Base-by-base conservation (phyloP, 2,888 invertebrate genomes). In the Platycheirus rosarum region DNA sequence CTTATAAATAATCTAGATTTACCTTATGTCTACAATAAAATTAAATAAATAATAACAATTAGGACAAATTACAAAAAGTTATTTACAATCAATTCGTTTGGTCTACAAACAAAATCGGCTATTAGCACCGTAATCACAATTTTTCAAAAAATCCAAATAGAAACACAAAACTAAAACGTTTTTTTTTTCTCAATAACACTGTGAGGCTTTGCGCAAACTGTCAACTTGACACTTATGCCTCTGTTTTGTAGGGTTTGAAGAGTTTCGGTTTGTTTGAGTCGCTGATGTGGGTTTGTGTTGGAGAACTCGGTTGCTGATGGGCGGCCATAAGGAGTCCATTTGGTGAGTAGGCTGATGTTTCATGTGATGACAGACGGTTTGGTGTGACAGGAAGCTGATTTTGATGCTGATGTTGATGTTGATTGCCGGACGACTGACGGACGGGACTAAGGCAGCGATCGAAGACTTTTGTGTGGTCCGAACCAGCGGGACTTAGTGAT, bases 181-280 rank as follows among this genome's bases (percentile, higher is more conserved):
- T 37, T 55, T 29, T n/a, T 29, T 11, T 44, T 16, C 29, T 11
- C 9, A 26, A 48, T 40, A 62, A 57, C 66, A 55, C 53, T 35
- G 16, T 14, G 70, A 49, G 69, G n/a, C 40, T 32, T 53, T 29
- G 0, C 8, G 9, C 4, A 40, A 7, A 14, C 16, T 49, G 37
- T 8, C 6, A 29, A 20, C 8, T 55, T 11, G 0, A n/a, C 2
- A n/a, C 14, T 57, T 88, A 90, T 74, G 88, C 88, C 86, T 91
- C 90, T 74, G 90, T 90, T 86, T 95, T 95, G 91, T 95, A 95
- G 0, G 95, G 95, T 88, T 95, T 95, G 88, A 95, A 95, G 20
- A 95, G 91, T 87, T 94, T 94, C 0, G 94, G 94, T 86, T 92
- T 92, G 42, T 92, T 89, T 1, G 77, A 62, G 8, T 82, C 40